Evolutionary conservation across 2,888 invertebrate species (phyloP), one percentile per base, ranked within the genome.

Genomic region (Neoitamus cyanurus): DNA sequence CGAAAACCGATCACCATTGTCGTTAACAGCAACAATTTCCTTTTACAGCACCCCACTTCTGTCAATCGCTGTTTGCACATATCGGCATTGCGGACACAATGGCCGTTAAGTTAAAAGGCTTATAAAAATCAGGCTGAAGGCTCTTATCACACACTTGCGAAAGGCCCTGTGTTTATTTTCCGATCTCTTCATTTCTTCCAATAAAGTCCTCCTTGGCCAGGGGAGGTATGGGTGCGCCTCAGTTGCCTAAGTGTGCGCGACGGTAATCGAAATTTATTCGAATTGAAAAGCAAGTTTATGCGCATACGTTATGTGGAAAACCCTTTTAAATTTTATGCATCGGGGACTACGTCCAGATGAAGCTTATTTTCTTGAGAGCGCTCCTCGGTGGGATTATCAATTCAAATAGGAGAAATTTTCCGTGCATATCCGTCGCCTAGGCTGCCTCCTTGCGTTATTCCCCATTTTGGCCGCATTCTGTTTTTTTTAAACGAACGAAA

Each of bases 281-380:
- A 73, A 73, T 34, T 73, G 34, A 34, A 37, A 37, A 36, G 37
- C 25, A 73, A 73, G 15, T 73, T 73, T 36, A 73, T 73, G 73
- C 37, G 73, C 73, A 73, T 73, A 37, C 36, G 31, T 73, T 31
- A 73, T 73, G 37, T 25, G 73, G 36, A n/a, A 31, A 78, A 78
- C 46, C 78, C 36, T 48, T 78, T 78, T 42, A 78, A 78, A 78
- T 78, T 78, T 30, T 48, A 78, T 78, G 48, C 78, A 78, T 48
- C 13, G 15, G n/a, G 30, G 36, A 78, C 78, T 46, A 46, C 31
- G 78, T 42, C 42, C 78, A 48, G 77, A 42, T 28, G 75, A 30
- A 42, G 30, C 48, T 48, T 78, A 46, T 46, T 78, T 42, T 20
- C 28, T 48, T 28, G 30, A 78, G 28, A 78, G 9, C 46, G 28